Percentiles rank a stretch among this genome's conserved stretches.
Evolutionary conservation across 23 tunicate genomes (phyloP).

Genomic region (Trididemnum miniatum): DNA sequence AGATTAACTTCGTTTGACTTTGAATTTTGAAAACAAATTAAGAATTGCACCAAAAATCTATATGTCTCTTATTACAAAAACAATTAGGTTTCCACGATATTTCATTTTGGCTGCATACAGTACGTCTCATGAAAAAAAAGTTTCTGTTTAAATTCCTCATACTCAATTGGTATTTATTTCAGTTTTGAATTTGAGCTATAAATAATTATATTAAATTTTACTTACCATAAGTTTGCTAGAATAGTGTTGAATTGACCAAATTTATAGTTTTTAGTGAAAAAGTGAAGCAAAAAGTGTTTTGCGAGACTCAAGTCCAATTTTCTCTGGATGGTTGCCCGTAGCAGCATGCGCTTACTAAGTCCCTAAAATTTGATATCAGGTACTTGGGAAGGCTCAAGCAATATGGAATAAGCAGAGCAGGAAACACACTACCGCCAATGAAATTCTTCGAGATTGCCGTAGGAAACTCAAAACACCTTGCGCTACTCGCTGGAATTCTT

Average conservation of each 20-base stretch:
- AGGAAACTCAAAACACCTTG: constrained; percentile 11
- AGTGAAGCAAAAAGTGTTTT: neutral
- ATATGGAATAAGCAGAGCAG: constrained; percentile 15
- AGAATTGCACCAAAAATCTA: neutral
- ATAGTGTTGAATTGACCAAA: constrained; percentile 8
- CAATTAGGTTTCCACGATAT: neutral
- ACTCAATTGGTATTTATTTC: neutral
- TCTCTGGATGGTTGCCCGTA: neutral
- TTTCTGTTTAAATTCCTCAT: neutral
- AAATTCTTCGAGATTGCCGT: neutral
- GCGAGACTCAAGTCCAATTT: constrained; percentile 1
- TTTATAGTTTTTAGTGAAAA: neutral
- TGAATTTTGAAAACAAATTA: neutral
- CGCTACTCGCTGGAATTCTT: constrained; percentile 17
- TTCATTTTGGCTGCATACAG: neutral
- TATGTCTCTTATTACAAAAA: neutral
- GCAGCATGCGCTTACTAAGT: constrained; percentile 2
- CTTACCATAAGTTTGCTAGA: neutral
- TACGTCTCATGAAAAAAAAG: neutral
- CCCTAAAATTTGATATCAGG: constrained; percentile 10
- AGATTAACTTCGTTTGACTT: neutral
- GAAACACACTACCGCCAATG: constrained; percentile 1
- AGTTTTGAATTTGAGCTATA: neutral
- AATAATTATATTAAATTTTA: neutral
- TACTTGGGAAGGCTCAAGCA: constrained; percentile 22